Evolutionary conservation across 92 coral and sea anemone species (phyloP), one percentile per base, ranked within the genome.

Genomic region (Porites lobata): DNA sequence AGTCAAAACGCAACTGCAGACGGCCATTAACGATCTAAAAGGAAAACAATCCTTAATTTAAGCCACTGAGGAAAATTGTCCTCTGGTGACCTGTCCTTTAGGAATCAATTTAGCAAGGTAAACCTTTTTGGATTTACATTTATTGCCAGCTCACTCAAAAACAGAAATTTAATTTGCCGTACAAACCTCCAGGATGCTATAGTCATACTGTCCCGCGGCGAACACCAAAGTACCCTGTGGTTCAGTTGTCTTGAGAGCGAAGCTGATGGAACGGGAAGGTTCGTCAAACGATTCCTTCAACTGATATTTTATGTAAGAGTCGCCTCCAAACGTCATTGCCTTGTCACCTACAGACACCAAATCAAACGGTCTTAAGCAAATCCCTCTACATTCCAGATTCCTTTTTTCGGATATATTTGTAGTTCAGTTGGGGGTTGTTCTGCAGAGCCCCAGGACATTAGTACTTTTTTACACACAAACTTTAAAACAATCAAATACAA

Each of bases 1-100:
- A 96, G 81, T 96, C 98, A 82, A 96, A 96, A 26, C 99, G 99
- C 76, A 96, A 85, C 87, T 96, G 98, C 20, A 96, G 90, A 50
- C 84, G 93, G 24, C 99, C 99, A 54, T 96, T 92, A 7, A 94
- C 93, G 86, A 96, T 95, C 99, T 96, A 93, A 47, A 83, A 67
- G 52, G 4, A 12, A 65, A 3, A 24, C 58, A 54, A 14, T 52
- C 61, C 50, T 7, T 65, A 65, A n/a, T 76, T 4, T 6, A 38
- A 38, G 5, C 47, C 47, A 38, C 47, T 38, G 47, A 3, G 47
- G 47, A 38, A 3, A 38, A 38, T 56, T 56, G 61, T 56, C 14
- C 61, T 10, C 61, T 5, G 47, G 59, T 13, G 59, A 54, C 14
- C 10, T 54, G 59, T 8, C 14, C 13, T 9, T 54, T 54, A 54